Evolutionary conservation across 2,888 invertebrate species (phyloP).

Genomic region (Oligia fasciuncula): DNA sequence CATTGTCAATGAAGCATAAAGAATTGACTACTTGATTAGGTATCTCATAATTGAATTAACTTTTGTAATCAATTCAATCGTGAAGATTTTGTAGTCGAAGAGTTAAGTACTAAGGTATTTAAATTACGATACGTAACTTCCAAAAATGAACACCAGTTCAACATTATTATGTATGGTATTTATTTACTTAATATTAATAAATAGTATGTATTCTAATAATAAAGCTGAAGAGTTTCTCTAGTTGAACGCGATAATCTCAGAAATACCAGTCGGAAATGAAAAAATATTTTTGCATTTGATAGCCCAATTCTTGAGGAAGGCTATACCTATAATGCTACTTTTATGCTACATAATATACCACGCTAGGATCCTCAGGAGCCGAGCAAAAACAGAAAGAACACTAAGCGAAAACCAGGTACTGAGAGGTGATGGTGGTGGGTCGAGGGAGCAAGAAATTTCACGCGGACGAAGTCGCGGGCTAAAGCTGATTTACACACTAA

Average conservation of each 20-base stretch:
- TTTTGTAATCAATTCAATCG: slow-evolving; percentile 45
- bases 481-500: neutral
- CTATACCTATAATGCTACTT: neutral
- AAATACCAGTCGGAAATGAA: too few relatives aligned
- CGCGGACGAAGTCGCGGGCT: neutral
- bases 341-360: neutral
- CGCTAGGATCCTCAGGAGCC: neutral
- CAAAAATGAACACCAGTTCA: too few relatives aligned
- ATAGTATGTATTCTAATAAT: too few relatives aligned
- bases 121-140: neutral
- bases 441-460: neutral
- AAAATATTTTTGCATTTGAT: neutral
- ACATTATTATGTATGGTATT: too few relatives aligned
- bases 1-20: slow-evolving; percentile 19
- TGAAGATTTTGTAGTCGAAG: slow-evolving; percentile 24
- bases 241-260: too few relatives aligned
- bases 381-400: neutral
- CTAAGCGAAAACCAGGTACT: neutral
- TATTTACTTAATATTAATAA: too few relatives aligned
- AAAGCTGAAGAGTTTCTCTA: too few relatives aligned
- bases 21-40: slow-evolving; percentile 32
- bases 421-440: neutral
- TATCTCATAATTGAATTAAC: slow-evolving; percentile 27
- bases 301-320: neutral
- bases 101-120: neutral